These are phyloP conservation scores for Xestobium rufovillosum DNA, from an alignment of 2,888 invertebrate genomes.

Conservation along the genomic window DNA sequence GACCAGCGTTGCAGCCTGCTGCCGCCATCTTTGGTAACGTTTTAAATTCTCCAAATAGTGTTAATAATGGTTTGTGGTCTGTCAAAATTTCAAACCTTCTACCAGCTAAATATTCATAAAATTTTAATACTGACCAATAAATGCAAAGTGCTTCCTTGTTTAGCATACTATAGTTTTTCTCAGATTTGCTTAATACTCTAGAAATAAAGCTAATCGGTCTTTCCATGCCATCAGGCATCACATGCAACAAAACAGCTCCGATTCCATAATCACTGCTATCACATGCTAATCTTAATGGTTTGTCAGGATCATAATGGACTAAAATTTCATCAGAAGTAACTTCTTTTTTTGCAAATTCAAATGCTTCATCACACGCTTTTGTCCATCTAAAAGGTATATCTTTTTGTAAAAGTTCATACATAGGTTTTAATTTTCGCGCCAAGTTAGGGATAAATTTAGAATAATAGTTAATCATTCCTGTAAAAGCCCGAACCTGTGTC, in stretches of 20 bases:
- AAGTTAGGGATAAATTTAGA: slow-evolving; percentile 1
- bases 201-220: neutral
- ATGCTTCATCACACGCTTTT: neutral
- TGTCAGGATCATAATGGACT: slow-evolving; percentile 10
- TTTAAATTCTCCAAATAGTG: too few species aligned
- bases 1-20: slow-evolving; percentile 29
- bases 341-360: neutral
- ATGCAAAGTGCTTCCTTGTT: neutral
- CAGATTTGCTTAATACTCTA: neutral
- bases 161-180: neutral
- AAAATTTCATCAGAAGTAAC: neutral
- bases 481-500: neutral
- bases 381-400: neutral
- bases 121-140: neutral
- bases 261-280: slow-evolving; percentile 14
- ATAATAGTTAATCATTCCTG: neutral
- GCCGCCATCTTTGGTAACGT: slow-evolving; percentile 29
- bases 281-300: slow-evolving; percentile 15
- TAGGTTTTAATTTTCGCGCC: neutral
- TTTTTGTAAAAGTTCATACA: neutral
- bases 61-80: too few species aligned
- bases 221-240: slow-evolving; percentile 12
- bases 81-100: neutral
- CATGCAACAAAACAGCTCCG: slow-evolving; percentile 15
- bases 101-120: neutral